Evolutionary conservation across 2,797 vertebrate genomes (phyloP).

Genomic region (Selene dorsalis): DNA sequence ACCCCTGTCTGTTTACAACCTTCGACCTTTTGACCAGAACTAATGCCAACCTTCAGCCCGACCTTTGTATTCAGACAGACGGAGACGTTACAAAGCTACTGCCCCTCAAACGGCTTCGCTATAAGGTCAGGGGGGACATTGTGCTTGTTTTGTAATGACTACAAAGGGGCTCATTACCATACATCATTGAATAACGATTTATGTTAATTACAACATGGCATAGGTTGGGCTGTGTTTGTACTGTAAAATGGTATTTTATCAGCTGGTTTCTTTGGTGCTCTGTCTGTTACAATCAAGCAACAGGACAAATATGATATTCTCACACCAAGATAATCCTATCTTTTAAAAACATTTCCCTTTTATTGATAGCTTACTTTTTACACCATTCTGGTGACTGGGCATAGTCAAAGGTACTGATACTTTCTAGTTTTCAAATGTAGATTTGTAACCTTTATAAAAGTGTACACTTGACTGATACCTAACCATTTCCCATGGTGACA

Average conservation of each 20-base stretch:
- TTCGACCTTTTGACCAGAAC: conserved; percentile 70
- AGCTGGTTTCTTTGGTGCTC: background rate
- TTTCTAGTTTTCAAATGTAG: background rate
- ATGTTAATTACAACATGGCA: conserved; percentile 8
- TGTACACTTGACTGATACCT: background rate
- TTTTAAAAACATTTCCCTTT: background rate
- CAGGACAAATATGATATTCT: no score
- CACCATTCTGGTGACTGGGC: background rate
- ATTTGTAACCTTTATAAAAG: conserved; percentile 13
- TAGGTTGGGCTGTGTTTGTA: background rate
- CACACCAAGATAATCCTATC: no score
- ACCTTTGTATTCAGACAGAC: conserved; percentile 68
- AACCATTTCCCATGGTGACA: conserved; percentile 16
- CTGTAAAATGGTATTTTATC: no score
- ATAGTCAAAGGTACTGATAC: background rate
- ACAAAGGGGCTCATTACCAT: conserved; percentile 11
- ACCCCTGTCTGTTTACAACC: conserved; percentile 59
- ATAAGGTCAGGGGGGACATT: conserved; percentile 34
- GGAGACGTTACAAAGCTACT: conserved; percentile 37
- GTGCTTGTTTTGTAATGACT: conserved; percentile 42
- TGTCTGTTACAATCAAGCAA: background rate
- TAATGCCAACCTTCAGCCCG: conserved; percentile 63
- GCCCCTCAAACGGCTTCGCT: conserved; percentile 24
- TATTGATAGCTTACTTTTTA: background rate
- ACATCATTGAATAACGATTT: conserved; percentile 2